A percentile compares a stretch with the other conserved stretches of the same genome.
These are phyloP conservation scores for Opisthocomus hoazin DNA, from an alignment of 2,113 vertebrate species.

Conservation along the genomic window DNA sequence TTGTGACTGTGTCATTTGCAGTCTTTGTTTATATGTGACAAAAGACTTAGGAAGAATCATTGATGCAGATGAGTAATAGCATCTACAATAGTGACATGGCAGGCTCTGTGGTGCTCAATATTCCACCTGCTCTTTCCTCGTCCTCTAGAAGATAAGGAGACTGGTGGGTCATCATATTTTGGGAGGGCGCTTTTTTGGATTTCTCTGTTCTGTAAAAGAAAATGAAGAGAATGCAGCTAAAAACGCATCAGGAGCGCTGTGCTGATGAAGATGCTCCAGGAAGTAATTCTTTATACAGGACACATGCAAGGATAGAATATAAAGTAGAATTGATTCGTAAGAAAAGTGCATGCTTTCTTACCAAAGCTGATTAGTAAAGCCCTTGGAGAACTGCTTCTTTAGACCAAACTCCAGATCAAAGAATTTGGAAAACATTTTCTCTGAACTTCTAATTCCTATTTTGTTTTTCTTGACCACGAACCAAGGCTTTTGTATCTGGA, in stretches of 20 bases:
- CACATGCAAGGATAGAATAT: not conserved
- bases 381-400: not conserved
- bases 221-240: not conserved
- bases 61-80: not conserved
- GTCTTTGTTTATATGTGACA: not conserved
- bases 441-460: not conserved
- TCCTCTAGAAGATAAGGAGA: not conserved
- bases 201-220: not conserved
- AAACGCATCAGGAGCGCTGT: not conserved
- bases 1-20: not conserved
- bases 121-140: not conserved
- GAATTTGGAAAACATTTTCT: not conserved
- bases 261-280: not conserved
- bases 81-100: not conserved
- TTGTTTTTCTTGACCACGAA: not conserved
- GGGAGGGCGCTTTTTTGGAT: not conserved
- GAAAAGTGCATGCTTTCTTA: not conserved
- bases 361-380: not conserved
- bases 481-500: not conserved
- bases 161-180: not conserved
- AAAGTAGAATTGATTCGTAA: not conserved
- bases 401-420: not conserved
- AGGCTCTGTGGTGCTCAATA: not conserved
- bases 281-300: not conserved
- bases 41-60: not conserved